These are phyloP conservation scores for Nannoperca australis DNA, from an alignment of 2,797 vertebrate genomes.

Conservation along the genomic window DNA sequence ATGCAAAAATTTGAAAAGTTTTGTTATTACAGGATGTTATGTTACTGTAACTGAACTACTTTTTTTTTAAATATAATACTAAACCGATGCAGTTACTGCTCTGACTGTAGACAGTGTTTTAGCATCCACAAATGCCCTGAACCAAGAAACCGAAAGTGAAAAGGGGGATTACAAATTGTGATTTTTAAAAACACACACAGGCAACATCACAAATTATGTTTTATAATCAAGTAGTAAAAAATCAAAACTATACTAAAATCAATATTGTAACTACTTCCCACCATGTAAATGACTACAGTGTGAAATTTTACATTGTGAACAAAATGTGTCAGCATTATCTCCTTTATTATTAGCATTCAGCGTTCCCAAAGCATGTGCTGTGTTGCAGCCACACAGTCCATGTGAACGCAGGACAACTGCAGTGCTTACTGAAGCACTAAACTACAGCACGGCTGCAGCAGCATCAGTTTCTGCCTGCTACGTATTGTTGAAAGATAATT, in stretches of 20 bases:
- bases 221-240: neutral
- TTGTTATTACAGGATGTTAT: neutral
- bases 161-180: neutral
- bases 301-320: neutral
- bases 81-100: too few relatives aligned
- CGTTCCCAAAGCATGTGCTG: neutral
- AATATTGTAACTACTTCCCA: too few relatives aligned
- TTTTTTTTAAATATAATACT: neutral
- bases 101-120: neutral
- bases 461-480: slow-evolving; percentile 11
- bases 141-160: neutral
- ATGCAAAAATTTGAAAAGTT: too few relatives aligned
- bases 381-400: neutral
- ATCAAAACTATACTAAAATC: neutral
- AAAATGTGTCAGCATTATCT: neutral
- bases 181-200: too few relatives aligned
- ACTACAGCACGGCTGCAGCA: slow-evolving; percentile 18
- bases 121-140: neutral
- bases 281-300: too few relatives aligned
- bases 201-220: neutral
- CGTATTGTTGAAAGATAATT: slow-evolving; percentile 68
- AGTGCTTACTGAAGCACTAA: slow-evolving; percentile 16
- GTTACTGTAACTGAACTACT: neutral
- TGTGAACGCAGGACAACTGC: slow-evolving; percentile 10
- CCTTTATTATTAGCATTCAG: neutral